Percentiles rank a stretch among this genome's conserved stretches.
phyloP scores from a whole-genome alignment of 1,140 invertebrate species.

The Drusus annulatus region DNA sequence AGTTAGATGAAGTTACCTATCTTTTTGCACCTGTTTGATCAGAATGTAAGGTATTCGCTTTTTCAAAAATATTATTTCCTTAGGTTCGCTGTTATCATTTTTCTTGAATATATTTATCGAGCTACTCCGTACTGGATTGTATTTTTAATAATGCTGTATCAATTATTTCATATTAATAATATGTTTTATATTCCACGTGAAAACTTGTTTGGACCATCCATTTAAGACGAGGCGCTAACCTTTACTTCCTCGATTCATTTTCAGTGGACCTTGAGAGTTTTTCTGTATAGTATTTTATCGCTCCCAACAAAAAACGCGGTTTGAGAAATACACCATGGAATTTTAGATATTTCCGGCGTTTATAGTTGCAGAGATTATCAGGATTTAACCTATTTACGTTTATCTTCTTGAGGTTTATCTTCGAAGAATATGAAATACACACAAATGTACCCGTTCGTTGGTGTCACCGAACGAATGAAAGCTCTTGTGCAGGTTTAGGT shows the following conservation, averaged over 20 bases:
- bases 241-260: background rate
- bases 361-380: background rate
- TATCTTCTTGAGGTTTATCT: too few relatives aligned
- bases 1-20: slow-evolving; percentile 20
- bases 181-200: too few relatives aligned
- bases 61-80: slow-evolving; percentile 22
- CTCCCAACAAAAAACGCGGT: slow-evolving; percentile 5
- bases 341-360: slow-evolving; percentile 32
- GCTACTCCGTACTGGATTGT: too few relatives aligned
- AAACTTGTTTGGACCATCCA: too few relatives aligned
- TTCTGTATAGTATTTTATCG: slow-evolving; percentile 14
- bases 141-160: too few relatives aligned
- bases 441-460: too few relatives aligned
- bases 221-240: background rate
- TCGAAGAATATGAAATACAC: too few relatives aligned
- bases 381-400: too few relatives aligned
- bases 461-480: too few relatives aligned
- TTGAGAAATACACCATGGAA: background rate
- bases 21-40: slow-evolving; percentile 51
- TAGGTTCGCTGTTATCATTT: background rate
- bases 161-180: too few relatives aligned
- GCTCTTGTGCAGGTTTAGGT: too few relatives aligned
- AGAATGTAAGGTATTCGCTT: slow-evolving; percentile 38
- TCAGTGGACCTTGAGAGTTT: background rate
- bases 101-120: too few relatives aligned